Base-by-base conservation (phyloP, 2,113 vertebrate genomes). In the Gasterosteus nipponicus region DNA sequence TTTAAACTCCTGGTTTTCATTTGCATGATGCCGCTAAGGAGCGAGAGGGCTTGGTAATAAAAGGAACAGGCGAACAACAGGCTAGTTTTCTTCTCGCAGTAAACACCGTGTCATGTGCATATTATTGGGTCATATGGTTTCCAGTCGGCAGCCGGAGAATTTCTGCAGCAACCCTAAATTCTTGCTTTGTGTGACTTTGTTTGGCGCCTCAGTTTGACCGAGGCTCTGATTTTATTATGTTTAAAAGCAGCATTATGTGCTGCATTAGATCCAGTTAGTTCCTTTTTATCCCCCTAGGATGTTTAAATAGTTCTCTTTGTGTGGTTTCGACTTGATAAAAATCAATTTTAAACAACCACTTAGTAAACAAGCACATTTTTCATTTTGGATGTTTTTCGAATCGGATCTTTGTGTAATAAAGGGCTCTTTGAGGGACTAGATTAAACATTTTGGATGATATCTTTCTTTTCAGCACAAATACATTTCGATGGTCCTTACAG, bases 41-140 rank as follows among this genome's bases (percentile, higher is more conserved):
- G 69, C 49, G n/a, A 67, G 67, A 77, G 41, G 26, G 22, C 53
- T 53, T 53, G 12, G 4, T 29, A 56, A 26, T 26, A 22, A 26
- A 66, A 83, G 56, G 74, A 56, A 87, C 72, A 72, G 56, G 82
- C 72, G 75, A 88, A 93, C 88, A 93, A 90, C 87, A 89, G 85
- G 69, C 87, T 80, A 47, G 68, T 88, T 91, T 87, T 91, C 80
- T 84, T 51, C 69, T 79, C 14, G 22, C 80, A 53, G 80, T 87
- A 89, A 90, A 89, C 84, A 91, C 76, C 44, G 61, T 86, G 91
- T 92, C 90, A 89, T 92, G 90, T 91, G 89, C 64, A 88, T 86
- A 86, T 88, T 74, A 90, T 69, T 39, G 72, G 76, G 89, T 93
- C 92, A 93, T 90, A 91, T 84, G 89, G 78, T 90, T 86, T 84